Base-by-base conservation (phyloP, 2,797 vertebrate genomes). In the Sebastolobus altivelis region DNA sequence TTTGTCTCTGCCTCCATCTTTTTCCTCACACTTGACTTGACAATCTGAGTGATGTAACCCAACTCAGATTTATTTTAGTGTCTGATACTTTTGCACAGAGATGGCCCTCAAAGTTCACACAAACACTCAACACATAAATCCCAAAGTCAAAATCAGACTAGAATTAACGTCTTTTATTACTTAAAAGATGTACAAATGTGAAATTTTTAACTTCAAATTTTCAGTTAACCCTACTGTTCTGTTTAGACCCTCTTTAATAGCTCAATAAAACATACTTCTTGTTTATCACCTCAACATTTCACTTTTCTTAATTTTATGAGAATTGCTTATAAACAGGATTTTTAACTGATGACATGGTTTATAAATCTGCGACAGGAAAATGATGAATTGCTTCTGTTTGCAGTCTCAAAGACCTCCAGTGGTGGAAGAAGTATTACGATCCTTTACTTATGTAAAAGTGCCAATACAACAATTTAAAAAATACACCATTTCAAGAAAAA, bases 21-120 rank as follows among this genome's bases (percentile, higher is more conserved):
- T 58, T 9, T 59, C 29, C 22, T 75, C 56, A 56, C 63, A 29
- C 76, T 75, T 69, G 55, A 29, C 76, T 75, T 69, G 55, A 72
- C 68, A 20, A n/a, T 31, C 14, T 56, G 8, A 65, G 55, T 66
- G 77, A 68, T 72, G 59, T 69, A 18, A 75, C 70, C 60, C 1
- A 6, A 58, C 43, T 49, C 8, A 1, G 25, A 65, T 52, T 59
- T 6, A 10, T 14, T 49, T 55, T 2, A 54, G 5, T 16, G 55
- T 61, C 40, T 62, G 54, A 65, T 54, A 33, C 40, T 38, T 40
- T 22, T 3, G 49, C 33, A 7, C 61, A 31, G 9, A 71, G 22
- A 65, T 27, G 38, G 2, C 69, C 27, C 40, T 31, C 13, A 22
- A 66, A 62, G 31, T n/a, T 35, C 59, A 43, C 58, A 37, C 67